Evolutionary conservation across 2,888 invertebrate genomes (phyloP).

Genomic region (Macroteleia sp.): DNA sequence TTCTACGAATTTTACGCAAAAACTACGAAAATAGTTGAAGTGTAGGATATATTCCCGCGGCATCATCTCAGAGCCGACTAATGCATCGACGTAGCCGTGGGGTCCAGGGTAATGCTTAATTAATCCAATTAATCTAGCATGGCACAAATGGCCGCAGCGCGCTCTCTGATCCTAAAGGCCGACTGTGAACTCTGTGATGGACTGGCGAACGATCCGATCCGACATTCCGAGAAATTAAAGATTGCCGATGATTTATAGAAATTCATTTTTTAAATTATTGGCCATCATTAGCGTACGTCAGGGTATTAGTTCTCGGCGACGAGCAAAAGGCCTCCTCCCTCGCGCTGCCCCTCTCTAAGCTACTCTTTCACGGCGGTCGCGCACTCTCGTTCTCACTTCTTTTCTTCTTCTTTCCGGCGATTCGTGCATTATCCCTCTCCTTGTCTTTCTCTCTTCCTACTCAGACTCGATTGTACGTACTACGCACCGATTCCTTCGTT

Average conservation of each 20-base stretch:
- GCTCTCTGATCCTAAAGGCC: conserved; percentile 64
- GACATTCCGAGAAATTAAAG: conserved; percentile 84
- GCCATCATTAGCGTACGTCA: conserved; percentile 80
- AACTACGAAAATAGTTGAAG: conserved; percentile 42
- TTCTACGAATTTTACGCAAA: conserved; percentile 55
- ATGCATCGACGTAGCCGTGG: conserved; percentile 80
- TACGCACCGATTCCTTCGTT: conserved; percentile 69
- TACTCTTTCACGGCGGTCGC: conserved; percentile 51
- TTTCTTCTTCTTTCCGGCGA: conserved; percentile 30
- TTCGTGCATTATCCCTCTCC: conserved; percentile 35
- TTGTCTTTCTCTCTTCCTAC: conserved; percentile 32
- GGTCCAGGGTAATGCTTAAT: conserved; percentile 82
- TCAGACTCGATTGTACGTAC: conserved; percentile 41
- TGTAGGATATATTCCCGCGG: conserved; percentile 33
- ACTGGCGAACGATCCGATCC: conserved; percentile 78
- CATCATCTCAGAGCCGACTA: conserved; percentile 71
- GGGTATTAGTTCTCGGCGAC: conserved; percentile 65
- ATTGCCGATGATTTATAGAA: conserved; percentile 83
- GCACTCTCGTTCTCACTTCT: conserved; percentile 36
- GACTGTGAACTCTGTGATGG: conserved; percentile 75
- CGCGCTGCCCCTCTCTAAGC: conserved; percentile 21
- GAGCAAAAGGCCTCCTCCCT: conserved; percentile 48
- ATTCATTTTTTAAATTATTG: conserved; percentile 84
- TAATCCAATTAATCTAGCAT: conserved; percentile 84
- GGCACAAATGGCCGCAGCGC: conserved; percentile 83